Base-by-base conservation (phyloP, 2,888 invertebrate species). In the Odontothrips loti region DNA sequence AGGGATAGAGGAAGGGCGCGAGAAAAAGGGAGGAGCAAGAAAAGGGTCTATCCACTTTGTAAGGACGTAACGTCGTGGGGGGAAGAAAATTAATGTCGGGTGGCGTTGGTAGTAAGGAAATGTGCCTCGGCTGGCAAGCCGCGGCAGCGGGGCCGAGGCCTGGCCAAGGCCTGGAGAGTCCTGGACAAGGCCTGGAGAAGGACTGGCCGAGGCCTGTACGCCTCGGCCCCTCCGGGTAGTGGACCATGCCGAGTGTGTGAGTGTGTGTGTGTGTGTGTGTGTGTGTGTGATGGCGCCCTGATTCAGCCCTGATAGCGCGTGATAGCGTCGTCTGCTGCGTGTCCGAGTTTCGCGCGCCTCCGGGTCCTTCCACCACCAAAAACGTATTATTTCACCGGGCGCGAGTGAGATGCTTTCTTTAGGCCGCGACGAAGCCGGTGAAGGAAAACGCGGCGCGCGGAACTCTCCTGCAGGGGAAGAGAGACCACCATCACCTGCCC, bases 41-140 rank as follows among this genome's bases (percentile, higher is more conserved):
- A 27, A 27, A 51, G 51, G 51, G 51, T 20, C 58, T 58, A 58
- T 58, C 58, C 58, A 58, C 58, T 58, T 58, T 58, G 58, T 58
- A 20, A 58, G 58, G 58, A 58, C 58, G 58, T 17, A 43, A 43
- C 58, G 58, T 8, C 0, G 58, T n/a, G 34, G 6, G 15, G 58
- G 58, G 58, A 15, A 12, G 68, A 11, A 12, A 75, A 75, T 75
- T 75, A 75, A 75, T 75, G 68, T 75, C 68, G 68, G 68, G 27
- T 75, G 68, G 34, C 34, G 34, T 43, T 43, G 34, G 34, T 43
- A 43, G 68, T 27, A 75, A 75, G 68, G 68, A 75, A 75, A 75
- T 75, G 68, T 75, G 68, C 58, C 58, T 58, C 17, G 58, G n/a
- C 58, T 11, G 58, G 58, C 58, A 17, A 58, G n/a, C 20, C 17